These are phyloP conservation scores for Lucilia cuprina DNA, from an alignment of 1,140 invertebrate genomes.

Conservation along the genomic window DNA sequence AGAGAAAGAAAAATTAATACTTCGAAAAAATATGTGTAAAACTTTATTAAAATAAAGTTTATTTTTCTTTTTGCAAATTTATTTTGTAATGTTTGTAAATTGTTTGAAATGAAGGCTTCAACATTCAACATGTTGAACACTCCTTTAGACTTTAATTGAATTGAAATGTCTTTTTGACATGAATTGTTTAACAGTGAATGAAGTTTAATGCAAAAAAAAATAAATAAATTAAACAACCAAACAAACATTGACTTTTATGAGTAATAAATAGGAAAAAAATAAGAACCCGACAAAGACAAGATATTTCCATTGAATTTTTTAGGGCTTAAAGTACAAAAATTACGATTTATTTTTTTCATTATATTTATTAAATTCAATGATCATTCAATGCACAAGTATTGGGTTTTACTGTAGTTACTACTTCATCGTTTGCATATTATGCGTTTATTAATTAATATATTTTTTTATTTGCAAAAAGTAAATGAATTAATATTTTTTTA, in stretches of 20 bases:
- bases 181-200: neutral
- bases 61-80: neutral
- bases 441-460: neutral
- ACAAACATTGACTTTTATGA: neutral
- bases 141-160: conserved; percentile 31
- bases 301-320: no score
- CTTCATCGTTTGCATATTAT: neutral
- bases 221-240: neutral
- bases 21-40: neutral
- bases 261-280: neutral
- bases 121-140: conserved; percentile 3
- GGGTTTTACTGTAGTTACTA: neutral
- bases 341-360: no score
- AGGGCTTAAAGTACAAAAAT: no score
- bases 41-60: neutral
- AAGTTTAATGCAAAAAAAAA: neutral
- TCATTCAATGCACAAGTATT: no score
- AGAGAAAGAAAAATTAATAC: no score
- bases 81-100: neutral
- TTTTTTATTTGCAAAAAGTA: neutral
- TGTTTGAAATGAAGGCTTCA: neutral
- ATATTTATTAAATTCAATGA: no score
- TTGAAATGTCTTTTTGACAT: conserved; percentile 33
- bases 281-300: neutral
- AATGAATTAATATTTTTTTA: neutral